Conservation (phyloP, 2,888 invertebrate genomes). For the Gymnocheta viridis region DNA sequence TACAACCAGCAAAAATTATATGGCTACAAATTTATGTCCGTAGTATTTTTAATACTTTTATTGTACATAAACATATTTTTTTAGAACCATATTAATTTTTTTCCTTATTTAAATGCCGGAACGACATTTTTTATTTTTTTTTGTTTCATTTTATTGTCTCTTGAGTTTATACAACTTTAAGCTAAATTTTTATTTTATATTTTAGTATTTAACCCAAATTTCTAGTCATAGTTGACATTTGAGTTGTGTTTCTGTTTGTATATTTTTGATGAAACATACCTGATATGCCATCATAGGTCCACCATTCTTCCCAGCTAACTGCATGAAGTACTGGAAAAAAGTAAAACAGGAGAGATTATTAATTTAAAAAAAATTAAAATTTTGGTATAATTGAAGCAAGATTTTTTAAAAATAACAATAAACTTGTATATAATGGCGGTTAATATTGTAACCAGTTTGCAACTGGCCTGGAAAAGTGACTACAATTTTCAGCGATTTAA, state of each 20-base stretch:
- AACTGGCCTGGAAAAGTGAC: no score
- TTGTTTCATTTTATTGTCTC: not conserved
- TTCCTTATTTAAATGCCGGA: constrained; percentile 7
- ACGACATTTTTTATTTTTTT: constrained; percentile 23
- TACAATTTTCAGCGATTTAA: no score
- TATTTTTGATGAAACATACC: constrained; percentile 84
- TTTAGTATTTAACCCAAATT: constrained; percentile 55
- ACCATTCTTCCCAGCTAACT: constrained; percentile 96
- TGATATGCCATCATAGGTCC: constrained; percentile 97
- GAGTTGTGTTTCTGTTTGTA: constrained; percentile 11
- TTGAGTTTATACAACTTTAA: constrained; percentile 14
- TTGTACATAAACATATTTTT: not conserved
- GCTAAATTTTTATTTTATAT: constrained; percentile 23
- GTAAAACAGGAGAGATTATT: constrained; percentile 1
- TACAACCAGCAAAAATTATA: constrained; percentile 8
- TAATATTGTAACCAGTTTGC: no score
- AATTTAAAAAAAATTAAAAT: not conserved
- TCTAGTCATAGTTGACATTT: constrained; percentile 41
- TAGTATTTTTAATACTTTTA: constrained; percentile 6
- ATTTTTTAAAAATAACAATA: not conserved
- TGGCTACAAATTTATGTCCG: constrained; percentile 22
- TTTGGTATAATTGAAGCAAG: not conserved
- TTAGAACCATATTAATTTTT: not conserved
- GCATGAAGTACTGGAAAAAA: constrained; percentile 77
- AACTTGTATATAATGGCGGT: no score